phyloP scores from a whole-genome alignment of 2,888 invertebrate genomes.

The Brenthis hecate region DNA sequence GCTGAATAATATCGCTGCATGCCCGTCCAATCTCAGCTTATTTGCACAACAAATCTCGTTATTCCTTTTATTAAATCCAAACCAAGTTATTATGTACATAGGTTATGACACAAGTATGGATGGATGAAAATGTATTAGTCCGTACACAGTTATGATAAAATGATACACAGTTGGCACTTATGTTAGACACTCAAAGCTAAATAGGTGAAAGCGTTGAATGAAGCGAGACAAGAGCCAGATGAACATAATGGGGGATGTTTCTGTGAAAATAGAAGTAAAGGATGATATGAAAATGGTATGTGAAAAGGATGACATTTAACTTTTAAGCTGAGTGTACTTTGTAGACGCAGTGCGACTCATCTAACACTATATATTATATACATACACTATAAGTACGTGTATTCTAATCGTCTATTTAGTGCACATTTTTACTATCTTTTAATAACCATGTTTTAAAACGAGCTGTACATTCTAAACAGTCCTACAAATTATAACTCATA shows the following conservation, averaged over 20 bases:
- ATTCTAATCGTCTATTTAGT: slow-evolving; percentile 15
- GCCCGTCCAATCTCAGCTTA: slow-evolving; percentile 79
- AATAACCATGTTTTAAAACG: slow-evolving; percentile 1
- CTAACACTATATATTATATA: slow-evolving; percentile 19
- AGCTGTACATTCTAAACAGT: slow-evolving; percentile 1
- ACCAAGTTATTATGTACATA: slow-evolving; percentile 7
- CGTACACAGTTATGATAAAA: slow-evolving; percentile 2
- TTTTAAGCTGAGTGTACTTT: slow-evolving; percentile 37
- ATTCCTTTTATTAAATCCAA: slow-evolving; percentile 20
- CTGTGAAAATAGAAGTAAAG: slow-evolving; percentile 46
- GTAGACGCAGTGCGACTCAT: slow-evolving; percentile 11
- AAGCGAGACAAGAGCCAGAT: slow-evolving; percentile 48
- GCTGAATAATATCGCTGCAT: slow-evolving; percentile 60
- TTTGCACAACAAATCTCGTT: slow-evolving; percentile 65
- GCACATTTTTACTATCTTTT: not conserved
- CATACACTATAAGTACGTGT: not conserved
- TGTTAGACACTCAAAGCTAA: slow-evolving; percentile 24
- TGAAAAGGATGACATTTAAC: slow-evolving; percentile 42
- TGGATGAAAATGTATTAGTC: slow-evolving; percentile 13
- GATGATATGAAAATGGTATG: slow-evolving; percentile 46
- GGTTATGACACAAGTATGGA: slow-evolving; percentile 1
- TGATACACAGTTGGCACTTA: slow-evolving; percentile 17
- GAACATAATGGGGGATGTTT: slow-evolving; percentile 35
- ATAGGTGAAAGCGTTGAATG: slow-evolving; percentile 54
- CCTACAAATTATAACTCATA: slow-evolving; percentile 31